Evolutionary conservation across 2,888 invertebrate genomes (phyloP).

Genomic region (Zygogramma bicolorata): DNA sequence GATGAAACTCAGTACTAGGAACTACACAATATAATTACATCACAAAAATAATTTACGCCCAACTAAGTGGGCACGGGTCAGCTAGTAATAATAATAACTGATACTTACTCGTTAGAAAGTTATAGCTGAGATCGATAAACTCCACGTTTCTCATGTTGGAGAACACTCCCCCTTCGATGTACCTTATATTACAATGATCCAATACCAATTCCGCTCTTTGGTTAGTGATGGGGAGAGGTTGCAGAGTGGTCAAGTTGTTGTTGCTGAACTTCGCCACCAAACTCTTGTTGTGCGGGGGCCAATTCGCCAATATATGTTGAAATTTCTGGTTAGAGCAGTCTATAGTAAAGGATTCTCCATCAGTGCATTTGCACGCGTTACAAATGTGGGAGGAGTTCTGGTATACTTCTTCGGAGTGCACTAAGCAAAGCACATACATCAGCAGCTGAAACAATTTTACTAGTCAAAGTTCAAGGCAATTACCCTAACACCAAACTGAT

Average conservation of each 20-base stretch:
- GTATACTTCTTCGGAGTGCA: constrained; percentile 42
- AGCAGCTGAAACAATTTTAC: constrained; percentile 32
- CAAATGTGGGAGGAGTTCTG: constrained; percentile 51
- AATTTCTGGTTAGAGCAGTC: constrained; percentile 57
- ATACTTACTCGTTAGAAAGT: constrained; percentile 69
- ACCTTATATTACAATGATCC: constrained; percentile 69
- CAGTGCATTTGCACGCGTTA: constrained; percentile 56
- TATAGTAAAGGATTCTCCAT: constrained; percentile 52
- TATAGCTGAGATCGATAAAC: constrained; percentile 72
- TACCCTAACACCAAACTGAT: too few species aligned
- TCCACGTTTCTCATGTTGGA: constrained; percentile 68
- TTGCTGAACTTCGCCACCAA: constrained; percentile 71
- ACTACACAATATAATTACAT: too few species aligned
- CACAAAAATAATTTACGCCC: too few species aligned
- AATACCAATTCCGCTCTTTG: constrained; percentile 69
- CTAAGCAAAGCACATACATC: constrained; percentile 22
- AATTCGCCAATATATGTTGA: constrained; percentile 59
- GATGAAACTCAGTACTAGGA: too few species aligned
- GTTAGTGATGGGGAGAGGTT: constrained; percentile 66
- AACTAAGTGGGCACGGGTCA: too few species aligned
- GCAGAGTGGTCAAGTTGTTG: constrained; percentile 68
- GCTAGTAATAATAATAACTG: not conserved
- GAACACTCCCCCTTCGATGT: constrained; percentile 70
- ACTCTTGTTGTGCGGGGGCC: constrained; percentile 62
- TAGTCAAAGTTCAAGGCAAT: not conserved